A percentile compares a stretch with the other conserved stretches of the same genome.
These are phyloP conservation scores for Caenorhabditis sulstoni DNA, from an alignment of 2,888 invertebrate species.

Conservation along the genomic window DNA sequence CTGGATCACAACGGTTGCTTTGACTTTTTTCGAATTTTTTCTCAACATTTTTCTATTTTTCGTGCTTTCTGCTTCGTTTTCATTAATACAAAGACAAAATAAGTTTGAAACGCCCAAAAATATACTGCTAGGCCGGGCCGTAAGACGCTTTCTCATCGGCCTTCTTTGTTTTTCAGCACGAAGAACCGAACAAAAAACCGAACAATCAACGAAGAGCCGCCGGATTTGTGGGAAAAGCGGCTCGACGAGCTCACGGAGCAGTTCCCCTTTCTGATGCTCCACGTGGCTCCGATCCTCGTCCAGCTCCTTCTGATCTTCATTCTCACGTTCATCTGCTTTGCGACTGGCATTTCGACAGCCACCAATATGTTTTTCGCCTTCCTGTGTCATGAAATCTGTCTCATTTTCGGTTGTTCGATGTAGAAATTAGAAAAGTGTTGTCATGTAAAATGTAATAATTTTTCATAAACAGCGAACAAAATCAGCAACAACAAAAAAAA, in stretches of 20 bases:
- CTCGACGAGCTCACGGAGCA: slow-evolving; percentile 11
- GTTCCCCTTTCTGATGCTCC: slow-evolving; percentile 17
- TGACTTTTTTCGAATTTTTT: too few species aligned
- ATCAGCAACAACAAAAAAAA: slow-evolving; percentile 14
- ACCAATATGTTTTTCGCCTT: slow-evolving; percentile 7
- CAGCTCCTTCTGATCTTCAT: slow-evolving; percentile 17
- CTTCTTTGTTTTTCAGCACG: slow-evolving; percentile 14
- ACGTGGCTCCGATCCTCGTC: slow-evolving; percentile 3
- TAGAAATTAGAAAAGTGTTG: neutral
- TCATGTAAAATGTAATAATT: neutral
- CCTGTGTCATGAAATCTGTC: slow-evolving; percentile 30
- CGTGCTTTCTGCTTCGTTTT: too few species aligned
- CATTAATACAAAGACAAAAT: too few species aligned
- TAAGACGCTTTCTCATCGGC: too few species aligned
- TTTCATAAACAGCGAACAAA: neutral
- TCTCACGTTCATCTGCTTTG: neutral
- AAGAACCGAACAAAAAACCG: neutral
- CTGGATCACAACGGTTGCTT: too few species aligned
- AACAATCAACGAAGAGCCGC: neutral
- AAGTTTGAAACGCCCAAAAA: neutral
- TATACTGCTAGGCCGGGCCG: too few species aligned
- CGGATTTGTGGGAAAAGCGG: slow-evolving; percentile 12
- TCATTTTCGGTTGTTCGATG: slow-evolving; percentile 1
- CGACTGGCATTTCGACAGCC: slow-evolving; percentile 5
- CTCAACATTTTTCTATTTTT: too few species aligned